Evolutionary conservation across 2,113 vertebrate species (phyloP), one percentile per base, ranked within the genome.

Genomic region (Antigone vipio): DNA sequence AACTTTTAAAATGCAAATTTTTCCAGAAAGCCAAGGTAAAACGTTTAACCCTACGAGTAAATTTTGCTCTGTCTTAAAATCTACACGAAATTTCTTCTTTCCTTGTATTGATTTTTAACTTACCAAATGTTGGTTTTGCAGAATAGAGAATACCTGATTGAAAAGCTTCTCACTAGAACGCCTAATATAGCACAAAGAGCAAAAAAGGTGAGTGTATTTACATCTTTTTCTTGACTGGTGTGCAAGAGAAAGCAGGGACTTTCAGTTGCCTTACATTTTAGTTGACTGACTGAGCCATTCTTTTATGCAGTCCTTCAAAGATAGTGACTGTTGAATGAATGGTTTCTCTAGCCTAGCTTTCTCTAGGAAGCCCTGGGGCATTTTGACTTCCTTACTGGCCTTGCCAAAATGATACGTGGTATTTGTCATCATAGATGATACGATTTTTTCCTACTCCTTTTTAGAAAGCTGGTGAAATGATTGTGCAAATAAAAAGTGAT

Each of bases 91-190:
- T 95, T 89, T 93, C 22, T 62, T 72, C 63, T 97, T 60, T 67
- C 32, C 4, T 93, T 44, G 19, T 86, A 44, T 62, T 85, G 95
- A 60, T 93, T 85, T 95, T 93, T 98, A 96, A 97, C 87, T 92
- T 74, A 38, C 34, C 44, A 85, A 95, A 97, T 95, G 85, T 98
- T 97, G 97, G 24, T 98, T 95, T 98, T 98, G 38, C 98, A 99
- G 99, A 99, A 99, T 95, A 99, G 98, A 99, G 99, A 99, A 95
- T 99, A 99, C 98, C 97, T 99, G 98, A 99, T 99, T 80, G 99
- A 99, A 97, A 99, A 99, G 93, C 98, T 99, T 96, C 98, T 99
- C 92, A 98, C 98, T 93, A 98, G 98, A 94, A 99, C 99, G 24
- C 99, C 99, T 97, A 99, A 99, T 98, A 99, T 99, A 97, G 98